Conservation (phyloP, 2,797 vertebrate species). For the Ispidina lecontei region DNA sequence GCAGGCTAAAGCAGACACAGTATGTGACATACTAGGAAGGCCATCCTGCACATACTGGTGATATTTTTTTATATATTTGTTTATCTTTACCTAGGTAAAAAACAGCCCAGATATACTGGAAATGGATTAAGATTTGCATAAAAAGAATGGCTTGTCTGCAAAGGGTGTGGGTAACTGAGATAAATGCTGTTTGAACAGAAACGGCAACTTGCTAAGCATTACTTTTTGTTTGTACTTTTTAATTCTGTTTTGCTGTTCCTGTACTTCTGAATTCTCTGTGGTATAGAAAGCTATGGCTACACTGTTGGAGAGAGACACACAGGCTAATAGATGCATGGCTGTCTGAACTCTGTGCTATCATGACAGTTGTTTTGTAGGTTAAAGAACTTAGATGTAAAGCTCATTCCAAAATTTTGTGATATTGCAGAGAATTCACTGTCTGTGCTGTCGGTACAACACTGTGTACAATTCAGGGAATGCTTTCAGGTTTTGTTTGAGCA, state of each 20-base stretch:
- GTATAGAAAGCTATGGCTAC: neutral
- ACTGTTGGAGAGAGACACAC: neutral
- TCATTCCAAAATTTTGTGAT: neutral
- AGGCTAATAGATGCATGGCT: neutral
- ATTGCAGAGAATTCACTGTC: neutral
- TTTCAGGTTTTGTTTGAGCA: neutral
- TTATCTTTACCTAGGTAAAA: neutral
- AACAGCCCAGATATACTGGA: neutral
- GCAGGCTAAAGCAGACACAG: neutral
- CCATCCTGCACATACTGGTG: neutral
- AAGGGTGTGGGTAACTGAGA: neutral
- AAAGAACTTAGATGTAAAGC: neutral
- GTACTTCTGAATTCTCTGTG: neutral
- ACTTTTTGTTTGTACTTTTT: neutral
- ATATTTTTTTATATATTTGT: too few species aligned
- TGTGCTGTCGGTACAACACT: neutral
- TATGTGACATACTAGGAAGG: neutral
- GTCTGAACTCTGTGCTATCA: neutral
- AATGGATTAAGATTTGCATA: neutral
- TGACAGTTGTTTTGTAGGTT: neutral
- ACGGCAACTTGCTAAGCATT: neutral
- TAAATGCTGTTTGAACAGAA: neutral
- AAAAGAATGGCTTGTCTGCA: constrained; percentile 6
- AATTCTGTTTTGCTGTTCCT: neutral
- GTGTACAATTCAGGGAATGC: neutral